Percentiles rank a stretch among this genome's conserved stretches.
Evolutionary conservation across 2,888 invertebrate species (phyloP).

Genomic region (Luffia ferchaultella): DNA sequence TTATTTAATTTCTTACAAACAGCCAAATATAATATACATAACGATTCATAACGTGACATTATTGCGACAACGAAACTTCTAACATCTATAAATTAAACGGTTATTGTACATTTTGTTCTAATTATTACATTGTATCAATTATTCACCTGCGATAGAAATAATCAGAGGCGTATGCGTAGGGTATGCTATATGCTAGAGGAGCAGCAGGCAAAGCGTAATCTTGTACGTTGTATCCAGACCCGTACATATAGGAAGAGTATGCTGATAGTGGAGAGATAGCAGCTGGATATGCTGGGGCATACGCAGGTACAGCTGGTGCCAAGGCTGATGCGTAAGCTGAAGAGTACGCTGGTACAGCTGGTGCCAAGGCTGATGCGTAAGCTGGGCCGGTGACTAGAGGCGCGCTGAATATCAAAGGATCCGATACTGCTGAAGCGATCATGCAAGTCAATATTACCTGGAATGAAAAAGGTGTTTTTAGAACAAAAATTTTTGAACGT

Average conservation of each 20-base stretch:
- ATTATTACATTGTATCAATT: too few species aligned
- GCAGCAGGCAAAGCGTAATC: constrained; percentile 9
- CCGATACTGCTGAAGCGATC: constrained; percentile 24
- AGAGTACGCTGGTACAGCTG: not conserved
- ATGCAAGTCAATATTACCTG: constrained; percentile 28
- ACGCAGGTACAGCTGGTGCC: constrained; percentile 8
- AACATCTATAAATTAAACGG: too few species aligned
- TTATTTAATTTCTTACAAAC: too few species aligned
- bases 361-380: not conserved
- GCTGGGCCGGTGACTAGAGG: constrained; percentile 12
- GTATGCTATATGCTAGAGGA: constrained; percentile 20
- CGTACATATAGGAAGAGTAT: constrained; percentile 25
- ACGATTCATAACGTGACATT: too few species aligned
- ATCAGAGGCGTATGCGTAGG: constrained; percentile 21
- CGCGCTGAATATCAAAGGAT: constrained; percentile 26
- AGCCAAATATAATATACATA: too few species aligned
- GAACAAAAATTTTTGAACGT: too few species aligned
- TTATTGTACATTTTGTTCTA: too few species aligned
- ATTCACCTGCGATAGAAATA: constrained; percentile 12
- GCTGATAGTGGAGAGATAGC: constrained; percentile 20
- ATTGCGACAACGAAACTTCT: too few species aligned
- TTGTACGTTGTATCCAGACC: constrained; percentile 22
- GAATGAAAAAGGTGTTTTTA: constrained; percentile 14
- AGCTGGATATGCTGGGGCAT: constrained; percentile 2
- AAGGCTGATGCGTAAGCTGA: constrained; percentile 2